Evolutionary conservation across 1,140 invertebrate genomes (phyloP), one percentile per base, ranked within the genome.

Genomic region (Magallana angulata): DNA sequence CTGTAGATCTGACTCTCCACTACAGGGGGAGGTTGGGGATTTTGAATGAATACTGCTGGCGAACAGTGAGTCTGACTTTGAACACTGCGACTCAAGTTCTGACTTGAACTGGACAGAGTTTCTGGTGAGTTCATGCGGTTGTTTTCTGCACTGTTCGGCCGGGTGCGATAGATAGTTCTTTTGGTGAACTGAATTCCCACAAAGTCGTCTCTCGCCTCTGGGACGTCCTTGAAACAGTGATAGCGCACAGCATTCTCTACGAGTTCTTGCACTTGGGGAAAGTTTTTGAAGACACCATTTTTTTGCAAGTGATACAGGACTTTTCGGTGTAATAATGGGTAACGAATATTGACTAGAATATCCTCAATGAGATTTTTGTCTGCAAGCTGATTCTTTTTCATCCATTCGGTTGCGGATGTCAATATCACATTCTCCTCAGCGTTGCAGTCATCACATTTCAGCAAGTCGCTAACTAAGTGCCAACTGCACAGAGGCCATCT

Each of bases 251-350:
- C 93, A 68, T 90, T 90, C 80, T 92, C 90, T 24, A 94, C 91
- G 12, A 93, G 91, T 24, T 90, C 92, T 86, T 93, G 92, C 6
- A 94, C 91, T 68, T 90, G 89, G 0, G 93, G 93, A 89, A 94
- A 94, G 86, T 94, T 94, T 89, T 92, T 92, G 89, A 94, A 94
- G 83, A 92, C 92, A 82, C 91, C 91, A 84, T 93, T 93, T 86
- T 93, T 93, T 76, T 93, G 90, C 83, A 94, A 90, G 85, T 93
- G 93, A 85, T 94, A 94, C 16, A 94, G 89, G 58, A 94, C 92
- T 86, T 92, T 87, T 80, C 92, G 87, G 84, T 93, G 91, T 16
- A 94, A 91, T 11, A 93, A 87, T 1, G 93, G 93, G 89, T 94
- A 94, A 56, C 93, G 91, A 86, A 94, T 94, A 81, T 92, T 92